Base-by-base conservation (phyloP, 1,140 invertebrate genomes). In the Drosophila athabasca region DNA sequence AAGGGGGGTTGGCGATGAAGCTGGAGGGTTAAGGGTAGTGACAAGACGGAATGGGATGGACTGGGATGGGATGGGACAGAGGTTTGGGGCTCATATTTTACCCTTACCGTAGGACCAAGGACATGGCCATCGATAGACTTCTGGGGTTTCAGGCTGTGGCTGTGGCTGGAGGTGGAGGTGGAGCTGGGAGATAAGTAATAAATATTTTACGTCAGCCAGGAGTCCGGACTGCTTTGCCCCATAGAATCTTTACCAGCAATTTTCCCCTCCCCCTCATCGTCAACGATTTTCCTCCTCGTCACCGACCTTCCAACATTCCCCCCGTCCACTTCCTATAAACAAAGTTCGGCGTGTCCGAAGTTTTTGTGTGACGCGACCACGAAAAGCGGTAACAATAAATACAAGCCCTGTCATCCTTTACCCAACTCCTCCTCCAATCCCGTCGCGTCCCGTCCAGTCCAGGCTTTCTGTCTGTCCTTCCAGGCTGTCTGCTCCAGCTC, bases 341-440 rank as follows among this genome's bases (percentile, higher is more conserved):
- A 83, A 82, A 82, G 48, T 82, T 82, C 76, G 61, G 74, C 59
- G 71, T 60, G 65, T 80, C 66, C 68, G 64, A 68, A 69, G 79
- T 79, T 69, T 69, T 67, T 57, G 64, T 79, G 76, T 74, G 76
- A 73, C 49, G 72, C 74, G 79, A 77, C 79, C 79, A 54, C 79
- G 74, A 62, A 72, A 82, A 81, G 79, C 79, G 79, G 69, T 83
- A 82, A 83, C 79, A 82, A 82, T 82, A 82, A 82, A 82, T 82
- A 82, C 75, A 73, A 51, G 60, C 43, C 22, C 78, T 80, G 77
- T 79, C 76, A 74, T 69, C 64, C 66, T 69, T 68, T 68, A 17
- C 29, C 24, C 24, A 26, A 4, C 24, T 26, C 24, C 62, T 17
- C 26, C 26, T 41, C n/a, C 24, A 26, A 29, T 8, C 41, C 17